Evolutionary conservation across 2,113 vertebrate species (phyloP).

Genomic region (Charadrius vociferus): DNA sequence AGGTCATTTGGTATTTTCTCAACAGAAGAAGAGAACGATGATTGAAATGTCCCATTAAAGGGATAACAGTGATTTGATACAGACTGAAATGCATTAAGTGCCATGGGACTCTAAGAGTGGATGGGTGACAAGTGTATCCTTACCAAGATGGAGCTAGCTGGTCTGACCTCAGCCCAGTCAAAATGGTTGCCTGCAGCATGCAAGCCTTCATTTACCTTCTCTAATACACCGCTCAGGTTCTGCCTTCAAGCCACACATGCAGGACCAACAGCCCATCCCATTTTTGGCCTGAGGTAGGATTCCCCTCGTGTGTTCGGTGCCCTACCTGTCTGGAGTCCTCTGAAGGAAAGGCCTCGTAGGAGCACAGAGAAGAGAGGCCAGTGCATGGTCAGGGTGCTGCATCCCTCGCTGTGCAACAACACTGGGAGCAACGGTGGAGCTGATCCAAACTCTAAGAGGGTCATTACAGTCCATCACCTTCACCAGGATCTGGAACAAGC

Average conservation of each 20-base stretch:
- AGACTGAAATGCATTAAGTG: not conserved
- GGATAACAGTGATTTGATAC: not conserved
- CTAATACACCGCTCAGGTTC: not conserved
- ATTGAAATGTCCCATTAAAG: not conserved
- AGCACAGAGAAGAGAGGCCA: not conserved
- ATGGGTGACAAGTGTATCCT: not conserved
- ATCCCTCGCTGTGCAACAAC: not conserved
- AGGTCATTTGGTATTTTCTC: not conserved
- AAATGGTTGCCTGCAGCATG: not conserved
- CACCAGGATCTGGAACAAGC: not conserved
- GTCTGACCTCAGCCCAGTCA: not conserved
- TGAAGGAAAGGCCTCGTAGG: not conserved
- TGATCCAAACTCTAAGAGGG: not conserved
- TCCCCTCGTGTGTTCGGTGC: not conserved
- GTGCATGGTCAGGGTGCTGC: not conserved
- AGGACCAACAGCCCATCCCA: not conserved
- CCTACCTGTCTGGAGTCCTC: not conserved
- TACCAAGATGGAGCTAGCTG: not conserved
- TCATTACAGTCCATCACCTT: not conserved
- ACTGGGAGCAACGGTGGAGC: not conserved
- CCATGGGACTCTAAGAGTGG: not conserved
- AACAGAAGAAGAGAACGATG: not conserved
- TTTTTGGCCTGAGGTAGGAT: not conserved
- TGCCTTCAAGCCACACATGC: not conserved
- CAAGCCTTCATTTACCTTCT: not conserved